phyloP scores from a whole-genome alignment of 2,888 invertebrate genomes.

The Minunthozetes semirufus region DNA sequence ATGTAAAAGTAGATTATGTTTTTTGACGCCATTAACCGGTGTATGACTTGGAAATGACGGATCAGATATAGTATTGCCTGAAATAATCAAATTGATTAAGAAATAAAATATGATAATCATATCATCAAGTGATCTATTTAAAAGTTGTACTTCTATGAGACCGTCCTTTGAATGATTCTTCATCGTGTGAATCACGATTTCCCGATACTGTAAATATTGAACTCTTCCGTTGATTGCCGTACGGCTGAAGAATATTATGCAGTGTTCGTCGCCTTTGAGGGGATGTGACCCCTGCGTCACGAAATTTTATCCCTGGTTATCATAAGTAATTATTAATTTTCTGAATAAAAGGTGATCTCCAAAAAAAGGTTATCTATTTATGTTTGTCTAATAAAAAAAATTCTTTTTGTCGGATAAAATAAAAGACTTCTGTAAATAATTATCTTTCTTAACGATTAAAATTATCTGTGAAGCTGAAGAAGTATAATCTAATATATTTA shows the following conservation, averaged over 20 bases:
- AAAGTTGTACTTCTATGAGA: neutral
- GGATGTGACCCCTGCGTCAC: conserved; percentile 7
- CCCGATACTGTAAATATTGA: conserved; percentile 10
- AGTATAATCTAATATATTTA: too few species aligned
- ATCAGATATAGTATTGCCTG: conserved; percentile 23
- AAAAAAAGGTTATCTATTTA: too few species aligned
- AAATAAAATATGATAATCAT: too few species aligned
- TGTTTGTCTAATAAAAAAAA: too few species aligned
- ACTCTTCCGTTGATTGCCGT: neutral
- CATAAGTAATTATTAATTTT: neutral
- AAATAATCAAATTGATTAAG: too few species aligned
- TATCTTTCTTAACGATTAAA: too few species aligned
- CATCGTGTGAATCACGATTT: neutral
- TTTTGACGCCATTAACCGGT: neutral
- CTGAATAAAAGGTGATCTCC: neutral
- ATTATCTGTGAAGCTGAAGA: too few species aligned
- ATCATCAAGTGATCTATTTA: neutral
- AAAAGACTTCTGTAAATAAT: too few species aligned
- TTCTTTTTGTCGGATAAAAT: too few species aligned
- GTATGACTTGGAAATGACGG: conserved; percentile 12
- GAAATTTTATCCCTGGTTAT: conserved; percentile 31
- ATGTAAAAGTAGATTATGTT: conserved; percentile 5
- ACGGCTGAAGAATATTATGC: conserved; percentile 3
- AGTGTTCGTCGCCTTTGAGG: conserved; percentile 12
- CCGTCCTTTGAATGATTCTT: neutral